Percentiles rank a stretch among this genome's conserved stretches.
Evolutionary conservation across 2,888 invertebrate genomes (phyloP).

Genomic region (Maniola hyperantus): DNA sequence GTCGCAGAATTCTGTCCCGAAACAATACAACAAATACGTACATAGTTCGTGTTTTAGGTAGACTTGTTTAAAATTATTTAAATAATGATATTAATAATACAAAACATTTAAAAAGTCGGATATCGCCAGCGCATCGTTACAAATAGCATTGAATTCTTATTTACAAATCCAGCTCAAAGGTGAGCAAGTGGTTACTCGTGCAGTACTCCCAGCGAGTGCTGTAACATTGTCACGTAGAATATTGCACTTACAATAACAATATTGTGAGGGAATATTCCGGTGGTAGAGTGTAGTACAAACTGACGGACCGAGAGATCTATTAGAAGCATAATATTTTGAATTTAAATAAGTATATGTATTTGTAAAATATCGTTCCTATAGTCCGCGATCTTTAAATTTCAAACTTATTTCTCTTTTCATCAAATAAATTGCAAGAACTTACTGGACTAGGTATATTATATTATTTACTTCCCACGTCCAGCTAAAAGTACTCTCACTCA

Average conservation of each 20-base stretch:
- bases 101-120: neutral
- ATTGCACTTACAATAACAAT: slow-evolving; percentile 16
- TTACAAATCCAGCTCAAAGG: neutral
- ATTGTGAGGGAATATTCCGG: neutral
- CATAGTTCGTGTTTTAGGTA: too few species aligned
- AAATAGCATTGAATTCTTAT: neutral
- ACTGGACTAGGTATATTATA: neutral
- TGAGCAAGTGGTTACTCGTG: neutral
- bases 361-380: neutral
- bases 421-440: neutral
- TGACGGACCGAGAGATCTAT: neutral
- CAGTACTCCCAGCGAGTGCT: neutral
- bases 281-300: neutral
- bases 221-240: slow-evolving; percentile 9
- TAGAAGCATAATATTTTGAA: slow-evolving; percentile 1
- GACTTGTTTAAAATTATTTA: too few species aligned
- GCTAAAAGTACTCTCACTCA: slow-evolving; percentile 9
- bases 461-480: slow-evolving; percentile 1
- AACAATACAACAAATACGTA: neutral
- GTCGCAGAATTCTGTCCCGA: neutral
- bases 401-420: neutral
- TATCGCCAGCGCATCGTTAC: neutral
- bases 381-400: too few species aligned
- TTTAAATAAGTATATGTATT: neutral
- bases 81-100: too few species aligned